Evolutionary conservation across 2,113 vertebrate species (phyloP).

Genomic region (Campylomormyrus tamandua): DNA sequence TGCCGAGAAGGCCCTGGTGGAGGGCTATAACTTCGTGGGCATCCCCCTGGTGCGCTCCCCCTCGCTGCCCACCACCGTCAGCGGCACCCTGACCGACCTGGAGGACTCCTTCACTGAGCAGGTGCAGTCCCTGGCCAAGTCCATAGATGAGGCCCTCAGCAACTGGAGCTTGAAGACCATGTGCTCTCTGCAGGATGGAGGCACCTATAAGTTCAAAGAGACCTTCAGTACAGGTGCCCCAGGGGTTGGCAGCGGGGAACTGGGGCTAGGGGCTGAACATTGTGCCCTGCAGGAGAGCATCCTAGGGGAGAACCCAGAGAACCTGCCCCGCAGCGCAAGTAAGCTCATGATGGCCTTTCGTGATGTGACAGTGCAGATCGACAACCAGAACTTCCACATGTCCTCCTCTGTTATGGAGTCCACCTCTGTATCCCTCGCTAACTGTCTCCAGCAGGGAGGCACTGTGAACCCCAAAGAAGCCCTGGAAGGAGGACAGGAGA

Average conservation of each 20-base stretch:
- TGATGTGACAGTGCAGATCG: constrained; percentile 94
- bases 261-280: constrained; percentile 62
- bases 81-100: constrained; percentile 80
- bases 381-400: constrained; percentile 91
- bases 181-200: constrained; percentile 78
- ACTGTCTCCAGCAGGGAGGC: constrained; percentile 58
- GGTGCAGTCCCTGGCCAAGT: constrained; percentile 92
- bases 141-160: constrained; percentile 92
- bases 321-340: constrained; percentile 76
- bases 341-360: constrained; percentile 97
- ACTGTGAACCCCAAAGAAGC: constrained; percentile 16
- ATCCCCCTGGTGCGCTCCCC: constrained; percentile 79
- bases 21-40: constrained; percentile 72
- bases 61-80: constrained; percentile 75
- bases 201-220: constrained; percentile 66
- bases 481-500: constrained; percentile 22
- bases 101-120: constrained; percentile 96
- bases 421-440: constrained; percentile 81
- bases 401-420: constrained; percentile 77
- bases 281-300: constrained; percentile 58
- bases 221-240: constrained; percentile 57
- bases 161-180: constrained; percentile 78
- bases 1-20: constrained; percentile 66
- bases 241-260: constrained; percentile 47
- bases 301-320: constrained; percentile 54